Evolutionary conservation across 2,797 vertebrate species (phyloP).

Genomic region (Cygnus olor): DNA sequence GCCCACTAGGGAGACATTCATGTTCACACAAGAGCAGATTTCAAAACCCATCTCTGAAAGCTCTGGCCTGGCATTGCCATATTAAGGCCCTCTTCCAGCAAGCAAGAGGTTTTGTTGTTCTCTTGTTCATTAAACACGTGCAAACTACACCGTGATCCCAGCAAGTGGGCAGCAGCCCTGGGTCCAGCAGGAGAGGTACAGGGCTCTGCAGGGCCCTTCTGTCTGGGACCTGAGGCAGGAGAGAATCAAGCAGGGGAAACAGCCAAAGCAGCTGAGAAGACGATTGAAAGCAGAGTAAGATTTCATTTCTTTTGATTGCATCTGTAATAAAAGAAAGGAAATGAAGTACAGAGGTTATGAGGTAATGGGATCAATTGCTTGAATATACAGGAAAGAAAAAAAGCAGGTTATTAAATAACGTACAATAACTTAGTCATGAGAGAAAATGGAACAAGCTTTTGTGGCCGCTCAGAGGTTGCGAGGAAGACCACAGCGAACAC

Average conservation of each 20-base stretch:
- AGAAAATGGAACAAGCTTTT: background rate
- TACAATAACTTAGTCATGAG: background rate
- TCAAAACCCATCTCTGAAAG: background rate
- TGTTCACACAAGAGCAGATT: background rate
- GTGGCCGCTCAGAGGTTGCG: background rate
- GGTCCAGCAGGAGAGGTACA: background rate
- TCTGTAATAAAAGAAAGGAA: background rate
- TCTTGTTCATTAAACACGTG: background rate
- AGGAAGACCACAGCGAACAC: rapidly evolving
- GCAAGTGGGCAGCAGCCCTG: background rate
- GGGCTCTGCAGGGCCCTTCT: background rate
- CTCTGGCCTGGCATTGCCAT: background rate
- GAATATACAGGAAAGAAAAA: background rate
- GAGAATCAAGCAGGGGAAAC: background rate
- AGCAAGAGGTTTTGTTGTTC: background rate
- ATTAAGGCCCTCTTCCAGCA: rapidly evolving
- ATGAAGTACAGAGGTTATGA: background rate
- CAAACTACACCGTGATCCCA: background rate
- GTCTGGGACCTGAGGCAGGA: background rate
- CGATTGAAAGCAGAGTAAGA: background rate
- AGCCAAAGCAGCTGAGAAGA: background rate
- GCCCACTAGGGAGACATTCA: background rate
- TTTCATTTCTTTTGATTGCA: background rate
- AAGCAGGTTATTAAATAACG: background rate
- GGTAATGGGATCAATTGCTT: background rate